Base-by-base conservation (phyloP, 2,113 vertebrate species). In the Sterna hirundo region DNA sequence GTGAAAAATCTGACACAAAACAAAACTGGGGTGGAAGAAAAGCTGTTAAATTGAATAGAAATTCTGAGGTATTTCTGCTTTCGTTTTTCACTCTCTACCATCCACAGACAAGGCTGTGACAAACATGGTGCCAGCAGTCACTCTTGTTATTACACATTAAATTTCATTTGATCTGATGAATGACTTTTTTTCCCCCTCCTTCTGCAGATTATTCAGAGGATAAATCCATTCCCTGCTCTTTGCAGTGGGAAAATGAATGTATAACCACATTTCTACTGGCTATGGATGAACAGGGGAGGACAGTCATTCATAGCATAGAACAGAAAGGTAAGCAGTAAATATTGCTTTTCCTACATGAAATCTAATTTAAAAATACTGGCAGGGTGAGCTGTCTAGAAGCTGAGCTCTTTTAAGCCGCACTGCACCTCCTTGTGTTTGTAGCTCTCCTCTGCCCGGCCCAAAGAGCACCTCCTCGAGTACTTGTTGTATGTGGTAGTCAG, bases 191-290 rank as follows among this genome's bases (percentile, higher is more conserved):
- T 30, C 2, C 15, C 21, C 75, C 88, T 96, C 91, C 97, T 85
- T 88, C 94, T 98, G 90, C 97, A 99, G 99, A 99, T 97, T 98
- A 98, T 97, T 98, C 98, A 91, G 98, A 98, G 96, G 98, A 98
- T 88, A 98, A 97, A 96, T 98, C 98, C 81, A 97, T 98, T 97
- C 92, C 96, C 86, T 99, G 99, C 98, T 98, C 97, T 69, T 95
- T 99, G 93, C 98, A 98, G 98, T 99, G 97, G 47, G 98, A 99
- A 97, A 99, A 99, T 46, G 98, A 99, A 97, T 99, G 99, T 95
- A 96, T 98, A 97, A 98, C 99, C 94, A 99, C 99, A 68, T 99
- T 99, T 98, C 96, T 96, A 44, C 97, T 99, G 96, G 93, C 98
- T 65, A 95, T 94, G 86, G 97, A 98, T 94, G 98, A 99, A 62